Base-by-base conservation (phyloP, 2,797 vertebrate species). In the Rhodeus uyekii region DNA sequence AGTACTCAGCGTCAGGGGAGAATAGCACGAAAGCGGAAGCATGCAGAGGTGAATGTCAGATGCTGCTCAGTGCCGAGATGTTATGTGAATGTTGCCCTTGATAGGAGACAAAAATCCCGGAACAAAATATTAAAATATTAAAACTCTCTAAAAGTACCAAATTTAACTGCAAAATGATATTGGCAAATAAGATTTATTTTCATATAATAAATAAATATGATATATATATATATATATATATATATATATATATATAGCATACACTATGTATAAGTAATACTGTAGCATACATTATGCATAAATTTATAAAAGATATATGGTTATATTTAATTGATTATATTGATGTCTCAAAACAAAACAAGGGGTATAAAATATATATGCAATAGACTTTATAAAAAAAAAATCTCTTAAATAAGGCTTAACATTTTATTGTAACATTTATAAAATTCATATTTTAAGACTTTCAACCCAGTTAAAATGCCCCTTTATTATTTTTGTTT, bases 41-140 rank as follows among this genome's bases (percentile, higher is more conserved):
- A 61, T 68, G 18, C 19, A 65, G 82, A 38, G 83, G 27, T 73
- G 65, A 79, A 78, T 65, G 78, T 67, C 68, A 86, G 68, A 67
- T 78, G 22, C 22, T 80, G 68, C 18, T 80, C 72, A 44, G 36
- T 61, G 53, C 58, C 67, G 78, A 55, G 50, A 34, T 68, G 73
- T 81, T 80, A 73, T 24, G 61, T 32, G 34, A 78, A 44, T 38
- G 27, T 29, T 72, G 75, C 22, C 81, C 81, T 83, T 80, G 65
- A 82, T 58, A 55, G 39, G 19, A 58, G 34, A 72, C 38, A 27
- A 60, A 73, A 19, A 73, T 53, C 29, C 36, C 18, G 22, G 44
- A 2, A 72, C 22, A 22, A 32, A 71, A 32, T 12, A 42, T n/a
- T n/a, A n/a, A 32, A 22, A 32, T 46, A 5, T 10, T 5, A 3